phyloP scores from a whole-genome alignment of 64 coral and sea anemone genomes.

The Montipora sp. region DNA sequence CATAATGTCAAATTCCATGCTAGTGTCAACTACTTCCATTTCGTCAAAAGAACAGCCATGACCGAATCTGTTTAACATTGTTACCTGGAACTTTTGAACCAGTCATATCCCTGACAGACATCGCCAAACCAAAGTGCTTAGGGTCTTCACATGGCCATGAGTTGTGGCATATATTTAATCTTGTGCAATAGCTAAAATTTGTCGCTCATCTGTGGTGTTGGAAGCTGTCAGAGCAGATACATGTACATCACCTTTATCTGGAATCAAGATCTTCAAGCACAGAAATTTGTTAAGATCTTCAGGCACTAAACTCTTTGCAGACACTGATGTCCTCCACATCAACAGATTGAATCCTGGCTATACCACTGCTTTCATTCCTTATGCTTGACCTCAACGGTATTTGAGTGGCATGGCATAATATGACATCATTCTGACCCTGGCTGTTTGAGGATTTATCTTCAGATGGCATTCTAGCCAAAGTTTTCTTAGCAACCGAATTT shows the following conservation, averaged over 20 bases:
- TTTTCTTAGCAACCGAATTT: neutral
- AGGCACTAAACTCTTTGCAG: neutral
- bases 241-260: neutral
- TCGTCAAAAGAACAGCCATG: conserved; percentile 65
- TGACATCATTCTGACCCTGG: conserved; percentile 11
- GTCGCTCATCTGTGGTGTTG: conserved; percentile 47
- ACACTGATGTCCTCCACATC: conserved; percentile 41
- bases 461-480: neutral
- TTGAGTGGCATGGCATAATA: conserved; percentile 15
- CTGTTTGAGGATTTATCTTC: neutral
- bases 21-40: conserved; percentile 35
- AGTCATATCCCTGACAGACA: conserved; percentile 5
- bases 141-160: conserved; percentile 15
- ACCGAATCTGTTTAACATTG: conserved; percentile 27
- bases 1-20: conserved; percentile 14
- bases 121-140: conserved; percentile 31
- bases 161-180: conserved; percentile 29
- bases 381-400: conserved; percentile 5
- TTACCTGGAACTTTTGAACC: conserved; percentile 26
- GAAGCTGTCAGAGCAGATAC: neutral
- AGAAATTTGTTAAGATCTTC: neutral
- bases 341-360: conserved; percentile 22
- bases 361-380: conserved; percentile 5
- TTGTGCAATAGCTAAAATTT: conserved; percentile 28
- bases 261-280: neutral